Evolutionary conservation across 64 coral and sea anemone genomes (phyloP).

Genomic region (Anthopleura sola): DNA sequence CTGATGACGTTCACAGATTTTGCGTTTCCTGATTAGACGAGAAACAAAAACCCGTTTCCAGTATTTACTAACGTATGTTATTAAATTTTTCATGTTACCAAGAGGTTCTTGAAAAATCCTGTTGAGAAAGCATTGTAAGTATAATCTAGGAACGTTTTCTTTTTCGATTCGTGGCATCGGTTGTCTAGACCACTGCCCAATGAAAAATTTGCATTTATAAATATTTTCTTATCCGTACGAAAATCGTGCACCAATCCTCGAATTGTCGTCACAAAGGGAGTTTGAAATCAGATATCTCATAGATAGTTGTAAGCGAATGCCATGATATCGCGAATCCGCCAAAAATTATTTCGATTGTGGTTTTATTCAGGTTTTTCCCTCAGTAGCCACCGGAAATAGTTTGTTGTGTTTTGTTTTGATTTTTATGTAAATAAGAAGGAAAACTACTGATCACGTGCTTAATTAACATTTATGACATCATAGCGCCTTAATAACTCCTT

Average conservation of each 20-base stretch:
- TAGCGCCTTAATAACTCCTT: conserved; percentile 29
- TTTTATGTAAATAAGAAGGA: conserved; percentile 12
- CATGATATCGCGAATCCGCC: neutral
- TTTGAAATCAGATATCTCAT: neutral
- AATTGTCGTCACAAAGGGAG: neutral
- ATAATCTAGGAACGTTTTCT: neutral
- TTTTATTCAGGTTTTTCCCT: conserved; percentile 20
- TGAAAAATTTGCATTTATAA: neutral
- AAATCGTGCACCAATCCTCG: neutral
- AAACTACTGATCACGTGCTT: conserved; percentile 14
- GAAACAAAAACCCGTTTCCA: neutral
- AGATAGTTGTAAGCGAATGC: neutral
- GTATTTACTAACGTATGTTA: neutral
- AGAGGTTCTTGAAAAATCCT: neutral
- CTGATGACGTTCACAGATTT: neutral
- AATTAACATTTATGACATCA: neutral
- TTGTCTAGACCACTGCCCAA: neutral
- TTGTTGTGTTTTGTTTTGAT: conserved; percentile 3
- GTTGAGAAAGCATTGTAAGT: neutral
- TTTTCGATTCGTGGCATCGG: neutral
- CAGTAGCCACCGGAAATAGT: conserved; percentile 7
- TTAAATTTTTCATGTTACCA: neutral
- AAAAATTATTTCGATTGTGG: neutral
- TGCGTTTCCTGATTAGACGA: neutral
- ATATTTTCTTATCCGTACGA: neutral